Evolutionary conservation across 23 tunicate species (phyloP), one percentile per base, ranked within the genome.

Genomic region (Halocynthia roretzi): DNA sequence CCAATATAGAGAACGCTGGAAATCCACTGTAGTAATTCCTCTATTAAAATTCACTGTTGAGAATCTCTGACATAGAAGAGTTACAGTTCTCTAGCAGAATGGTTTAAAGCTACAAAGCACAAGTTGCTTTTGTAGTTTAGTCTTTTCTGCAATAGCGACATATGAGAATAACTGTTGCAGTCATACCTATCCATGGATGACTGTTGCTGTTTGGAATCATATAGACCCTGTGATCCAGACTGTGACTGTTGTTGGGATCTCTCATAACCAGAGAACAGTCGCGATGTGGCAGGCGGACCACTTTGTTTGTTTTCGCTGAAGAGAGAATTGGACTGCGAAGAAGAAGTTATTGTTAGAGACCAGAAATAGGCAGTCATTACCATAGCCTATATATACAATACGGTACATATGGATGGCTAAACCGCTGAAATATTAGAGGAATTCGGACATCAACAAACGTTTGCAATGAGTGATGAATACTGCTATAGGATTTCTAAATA

Each of bases 221-320:
- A 65, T 48, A 65, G 19, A 65, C 70, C 31, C 10, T 65, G 48
- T 20, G 70, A 9, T 20, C 48, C 70, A 65, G 70, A 65, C 31
- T 11, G 70, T 15, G 22, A 48, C 31, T 65, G 70, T 48, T 65
- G 70, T 65, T 65, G 70, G 31, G 10, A 86, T n/a, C 76, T 17
- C 53, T 87, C 93, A 57, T 77, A 87, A 54, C 82, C 74, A 70
- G 81, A 76, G 72, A 87, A 87, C 40, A 87, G 63, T 10, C 86
- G 63, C 40, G 93, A 87, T 5, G 86, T 54, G 2, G 72, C 56
- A 8, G 81, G 23, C 12, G 80, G 84, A 58, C 73, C 52, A 22
- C 77, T 84, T 9, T 80, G 60, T 55, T 87, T 87, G 19, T 61
- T 76, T 48, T 87, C 93, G 55, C 93, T 87, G 93, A 87, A 87